Evolutionary conservation across 2,888 invertebrate species (phyloP).

Genomic region (Limnephilus rhombicus): DNA sequence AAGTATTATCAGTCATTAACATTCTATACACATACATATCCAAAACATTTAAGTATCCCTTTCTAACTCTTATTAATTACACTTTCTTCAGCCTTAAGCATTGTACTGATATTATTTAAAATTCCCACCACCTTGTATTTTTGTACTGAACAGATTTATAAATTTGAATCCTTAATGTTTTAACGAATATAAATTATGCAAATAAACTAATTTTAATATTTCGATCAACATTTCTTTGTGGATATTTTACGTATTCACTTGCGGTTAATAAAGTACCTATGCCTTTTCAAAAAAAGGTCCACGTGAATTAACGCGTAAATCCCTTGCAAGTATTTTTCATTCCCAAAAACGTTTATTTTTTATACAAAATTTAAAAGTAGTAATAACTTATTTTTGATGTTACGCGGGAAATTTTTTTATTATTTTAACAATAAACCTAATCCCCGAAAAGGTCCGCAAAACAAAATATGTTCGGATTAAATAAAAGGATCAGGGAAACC

Average conservation of each 20-base stretch:
- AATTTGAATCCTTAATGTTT: background rate
- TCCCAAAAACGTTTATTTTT: background rate
- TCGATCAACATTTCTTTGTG: background rate
- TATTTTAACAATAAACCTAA: slow-evolving; percentile 22
- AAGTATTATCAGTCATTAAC: too few relatives aligned
- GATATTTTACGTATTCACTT: background rate
- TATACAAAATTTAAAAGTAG: background rate
- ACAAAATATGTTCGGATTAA: slow-evolving; percentile 9
- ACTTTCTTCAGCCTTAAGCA: too few relatives aligned
- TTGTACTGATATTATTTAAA: too few relatives aligned
- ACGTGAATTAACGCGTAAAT: background rate
- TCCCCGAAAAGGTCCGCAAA: slow-evolving; percentile 19
- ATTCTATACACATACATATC: too few relatives aligned
- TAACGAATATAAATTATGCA: background rate
- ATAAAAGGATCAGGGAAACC: slow-evolving; percentile 2
- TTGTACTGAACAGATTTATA: background rate
- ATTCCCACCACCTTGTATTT: background rate
- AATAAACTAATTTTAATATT: background rate
- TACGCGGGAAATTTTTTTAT: background rate
- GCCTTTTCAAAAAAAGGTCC: background rate
- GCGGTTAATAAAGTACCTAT: background rate
- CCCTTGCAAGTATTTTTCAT: background rate
- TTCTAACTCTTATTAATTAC: too few relatives aligned
- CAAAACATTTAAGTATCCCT: too few relatives aligned
- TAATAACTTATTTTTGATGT: background rate